Evolutionary conservation across 1,140 invertebrate genomes (phyloP).

Genomic region (Hestina assimilis): DNA sequence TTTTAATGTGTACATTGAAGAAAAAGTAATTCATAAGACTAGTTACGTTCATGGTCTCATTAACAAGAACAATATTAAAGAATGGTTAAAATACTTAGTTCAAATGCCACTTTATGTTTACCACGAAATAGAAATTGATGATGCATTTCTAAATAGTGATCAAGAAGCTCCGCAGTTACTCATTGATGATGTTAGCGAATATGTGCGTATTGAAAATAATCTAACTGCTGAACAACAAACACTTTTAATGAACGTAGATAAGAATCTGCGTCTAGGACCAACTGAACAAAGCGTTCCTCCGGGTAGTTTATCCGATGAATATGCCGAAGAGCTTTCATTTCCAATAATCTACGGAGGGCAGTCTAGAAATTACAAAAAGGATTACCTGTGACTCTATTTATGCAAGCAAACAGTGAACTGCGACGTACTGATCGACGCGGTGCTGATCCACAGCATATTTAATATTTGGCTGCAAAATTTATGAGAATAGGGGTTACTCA

Average conservation of each 20-base stretch:
- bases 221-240: too few species aligned
- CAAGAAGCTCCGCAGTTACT: too few species aligned
- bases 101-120: too few species aligned
- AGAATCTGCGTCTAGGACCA: too few species aligned
- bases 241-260: too few species aligned
- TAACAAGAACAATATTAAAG: neutral
- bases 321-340: slow-evolving; percentile 62
- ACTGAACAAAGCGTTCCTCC: slow-evolving; percentile 18
- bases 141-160: too few species aligned
- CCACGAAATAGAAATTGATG: too few species aligned
- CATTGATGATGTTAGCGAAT: too few species aligned
- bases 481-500: slow-evolving; percentile 31
- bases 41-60: slow-evolving; percentile 24
- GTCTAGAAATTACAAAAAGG: slow-evolving; percentile 36
- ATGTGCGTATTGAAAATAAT: too few species aligned
- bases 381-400: slow-evolving; percentile 30
- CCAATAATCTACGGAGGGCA: slow-evolving; percentile 52
- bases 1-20: slow-evolving; percentile 43
- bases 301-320: slow-evolving; percentile 29
- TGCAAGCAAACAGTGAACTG: slow-evolving; percentile 43
- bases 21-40: slow-evolving; percentile 35
- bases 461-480: slow-evolving; percentile 45
- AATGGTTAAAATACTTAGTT: too few species aligned
- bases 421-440: slow-evolving; percentile 40
- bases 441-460: slow-evolving; percentile 43